Conservation (phyloP, 2,113 vertebrate species). For the Falcunculus frontatus region DNA sequence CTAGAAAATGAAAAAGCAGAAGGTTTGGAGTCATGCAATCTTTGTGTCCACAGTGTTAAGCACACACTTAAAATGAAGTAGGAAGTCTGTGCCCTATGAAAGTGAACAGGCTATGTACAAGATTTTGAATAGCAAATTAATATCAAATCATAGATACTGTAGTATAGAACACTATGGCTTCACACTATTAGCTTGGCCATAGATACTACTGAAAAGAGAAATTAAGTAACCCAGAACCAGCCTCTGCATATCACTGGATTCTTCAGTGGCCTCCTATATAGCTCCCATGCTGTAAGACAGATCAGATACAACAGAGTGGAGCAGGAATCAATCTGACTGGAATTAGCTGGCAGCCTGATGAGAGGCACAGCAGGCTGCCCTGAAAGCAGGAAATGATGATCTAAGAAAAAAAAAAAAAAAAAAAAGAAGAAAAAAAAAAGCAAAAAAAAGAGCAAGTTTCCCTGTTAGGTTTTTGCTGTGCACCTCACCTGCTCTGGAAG, state of each 20-base stretch:
- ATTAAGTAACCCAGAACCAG: background rate
- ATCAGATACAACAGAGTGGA: constrained; percentile 36
- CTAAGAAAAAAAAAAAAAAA: background rate
- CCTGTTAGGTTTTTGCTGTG: constrained; percentile 74
- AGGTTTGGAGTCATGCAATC: background rate
- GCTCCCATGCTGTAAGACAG: constrained; percentile 10
- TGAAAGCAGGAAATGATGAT: constrained; percentile 68
- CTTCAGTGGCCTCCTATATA: background rate
- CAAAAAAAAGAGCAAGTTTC: constrained; percentile 54
- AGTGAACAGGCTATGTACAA: background rate
- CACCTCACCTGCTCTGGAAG: constrained; percentile 99
- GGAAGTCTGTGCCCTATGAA: background rate
- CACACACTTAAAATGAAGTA: background rate
- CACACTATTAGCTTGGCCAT: background rate
- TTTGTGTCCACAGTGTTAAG: background rate
- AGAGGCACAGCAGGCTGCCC: constrained; percentile 70
- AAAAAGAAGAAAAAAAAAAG: background rate
- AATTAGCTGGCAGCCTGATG: constrained; percentile 67
- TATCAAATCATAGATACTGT: background rate
- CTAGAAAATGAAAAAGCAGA: background rate
- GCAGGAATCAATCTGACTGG: constrained; percentile 9
- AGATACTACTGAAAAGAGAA: background rate
- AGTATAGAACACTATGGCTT: background rate
- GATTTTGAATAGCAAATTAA: background rate
- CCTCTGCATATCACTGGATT: background rate